These are phyloP conservation scores for Tetropium fuscum DNA, from an alignment of 2,888 invertebrate species.

Conservation along the genomic window DNA sequence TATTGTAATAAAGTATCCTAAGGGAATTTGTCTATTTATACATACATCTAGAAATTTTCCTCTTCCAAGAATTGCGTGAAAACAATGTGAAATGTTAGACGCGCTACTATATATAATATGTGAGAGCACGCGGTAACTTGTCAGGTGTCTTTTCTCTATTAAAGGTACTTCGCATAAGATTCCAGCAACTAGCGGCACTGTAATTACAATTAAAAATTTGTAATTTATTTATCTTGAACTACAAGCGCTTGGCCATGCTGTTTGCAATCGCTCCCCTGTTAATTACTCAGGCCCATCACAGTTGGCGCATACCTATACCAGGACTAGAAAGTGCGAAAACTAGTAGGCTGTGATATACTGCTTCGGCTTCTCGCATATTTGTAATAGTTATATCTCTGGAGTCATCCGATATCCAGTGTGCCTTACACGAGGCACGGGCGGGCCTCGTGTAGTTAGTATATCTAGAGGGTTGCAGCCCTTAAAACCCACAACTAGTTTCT, in stretches of 20 bases:
- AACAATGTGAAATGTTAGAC: too few relatives aligned
- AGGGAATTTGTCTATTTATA: too few relatives aligned
- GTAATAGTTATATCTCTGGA: constrained; percentile 32
- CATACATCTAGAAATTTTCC: too few relatives aligned
- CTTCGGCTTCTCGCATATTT: constrained; percentile 41
- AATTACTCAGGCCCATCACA: constrained; percentile 40
- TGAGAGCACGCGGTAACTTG: background rate
- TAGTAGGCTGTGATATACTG: constrained; percentile 53
- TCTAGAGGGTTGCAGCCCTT: background rate
- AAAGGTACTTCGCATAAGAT: background rate
- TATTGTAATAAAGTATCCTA: too few relatives aligned
- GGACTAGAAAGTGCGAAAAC: constrained; percentile 50
- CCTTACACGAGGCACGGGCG: constrained; percentile 8
- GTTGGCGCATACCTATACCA: constrained; percentile 42
- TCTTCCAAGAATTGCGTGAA: too few relatives aligned
- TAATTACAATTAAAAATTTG: constrained; percentile 23
- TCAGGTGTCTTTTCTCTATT: background rate
- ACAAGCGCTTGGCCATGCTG: constrained; percentile 29
- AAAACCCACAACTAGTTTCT: too few relatives aligned
- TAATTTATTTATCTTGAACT: constrained; percentile 32
- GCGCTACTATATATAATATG: too few relatives aligned
- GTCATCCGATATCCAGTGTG: constrained; percentile 21
- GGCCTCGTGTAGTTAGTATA: too few relatives aligned
- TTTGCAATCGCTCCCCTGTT: constrained; percentile 39
- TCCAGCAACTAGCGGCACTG: constrained; percentile 19